Base-by-base conservation (phyloP, 92 coral and sea anemone species). In the Muricea muricata region DNA sequence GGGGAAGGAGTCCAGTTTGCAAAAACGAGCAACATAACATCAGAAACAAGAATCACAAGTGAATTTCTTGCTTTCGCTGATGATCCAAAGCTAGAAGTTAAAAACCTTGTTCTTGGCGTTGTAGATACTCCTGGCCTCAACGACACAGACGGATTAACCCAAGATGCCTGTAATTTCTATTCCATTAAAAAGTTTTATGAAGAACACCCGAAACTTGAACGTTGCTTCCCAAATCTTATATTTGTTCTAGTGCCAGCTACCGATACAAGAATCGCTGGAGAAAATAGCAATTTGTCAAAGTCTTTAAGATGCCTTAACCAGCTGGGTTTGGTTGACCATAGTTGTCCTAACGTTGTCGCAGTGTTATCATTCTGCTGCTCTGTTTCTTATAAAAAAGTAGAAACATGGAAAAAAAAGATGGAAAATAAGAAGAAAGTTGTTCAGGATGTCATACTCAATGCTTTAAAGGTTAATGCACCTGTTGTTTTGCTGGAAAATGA, bases 131-230 rank as follows among this genome's bases (percentile, higher is more conserved):
- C 69, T 9, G 69, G 69, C 1, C 25, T 61, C 26, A 20, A 20
- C 11, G 69, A 61, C 31, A 25, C 31, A 17, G 69, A 61, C 25
- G 69, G 69, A 1, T 18, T 10, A 28, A 7, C 4, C 15, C 69
- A 61, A 32, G 69, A 61, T 25, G 69, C 69, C 1, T 61, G 69
- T 20, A 61, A 61, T 33, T 61, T 61, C 25, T 61, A 7, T 61
- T 61, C 69, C 26, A 61, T 61, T 2, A 8, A 61, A 33, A 20
- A 18, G 69, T 61, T 61, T 61, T 61, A 7, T 32, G 2, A 61
- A 7, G 25, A 29, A 26, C 69, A 61, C 25, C 28, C 25, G 32
- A 61, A 61, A 12, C 69, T 61, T 1, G 3, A 29, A 23, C 31
- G 69, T 17, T 20, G 26, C 26, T 61, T 1, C 69, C 69, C 69